Base-by-base conservation (phyloP, 2,888 invertebrate species). In the Heliconius ethilla region DNA sequence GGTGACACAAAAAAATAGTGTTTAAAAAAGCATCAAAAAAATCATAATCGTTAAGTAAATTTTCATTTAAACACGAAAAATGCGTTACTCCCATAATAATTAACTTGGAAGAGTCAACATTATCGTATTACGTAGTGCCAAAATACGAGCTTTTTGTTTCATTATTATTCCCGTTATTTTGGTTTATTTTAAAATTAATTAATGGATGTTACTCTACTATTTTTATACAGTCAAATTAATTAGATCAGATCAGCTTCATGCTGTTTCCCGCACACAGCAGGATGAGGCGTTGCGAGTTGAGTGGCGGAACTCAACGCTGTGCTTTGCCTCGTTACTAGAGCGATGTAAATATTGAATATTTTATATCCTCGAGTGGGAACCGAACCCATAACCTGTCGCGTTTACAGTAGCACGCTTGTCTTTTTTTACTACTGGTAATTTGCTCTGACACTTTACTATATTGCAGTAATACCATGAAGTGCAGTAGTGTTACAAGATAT, bases 401-500 rank as follows among this genome's bases (percentile, higher is more conserved):
- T 7, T 18, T 51, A 18, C 7, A 18, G 15, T 15, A 15, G 15
- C 15, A 15, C 1, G 51, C 51, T 18, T 18, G 0, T 6, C 33
- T 7, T 51, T 51, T 51, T 18, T 18, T 51, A 18, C 7, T 18
- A 51, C 51, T 18, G 18, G 5, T 18, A 51, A 51, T 45, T 45
- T 15, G 15, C 40, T 13, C 0, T 40, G 11, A 13, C 40, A 45
- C 5, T 45, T 45, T 4, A 45, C 15, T 45, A 51, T 51, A 45
- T 25, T 27, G 27, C 9, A 70, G 45, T 22, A 40, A 40, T 40
- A 27, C 27, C 7, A 45, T 70, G 13, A 45, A 70, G 70, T 70
- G 70, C 45, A 27, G 70, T 45, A 45, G 70, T 70, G 51, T 22
- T 29, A 29, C 51, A 70, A 11, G 22, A 76, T 75, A 81, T 59